phyloP scores from a whole-genome alignment of 1,140 invertebrate genomes.

The Portunus trituberculatus region DNA sequence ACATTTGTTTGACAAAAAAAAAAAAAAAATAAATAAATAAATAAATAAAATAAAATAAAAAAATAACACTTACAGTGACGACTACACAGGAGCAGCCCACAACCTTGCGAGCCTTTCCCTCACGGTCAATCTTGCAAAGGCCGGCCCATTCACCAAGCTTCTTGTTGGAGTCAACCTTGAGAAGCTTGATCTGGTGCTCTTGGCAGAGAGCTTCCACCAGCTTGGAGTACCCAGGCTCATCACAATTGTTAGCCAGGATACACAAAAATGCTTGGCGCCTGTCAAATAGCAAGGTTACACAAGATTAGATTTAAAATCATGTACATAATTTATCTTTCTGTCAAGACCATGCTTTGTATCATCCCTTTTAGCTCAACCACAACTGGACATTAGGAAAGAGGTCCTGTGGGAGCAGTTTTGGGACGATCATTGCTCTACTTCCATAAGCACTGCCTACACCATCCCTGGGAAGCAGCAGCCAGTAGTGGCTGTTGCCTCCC shows the following conservation, averaged over 20 bases:
- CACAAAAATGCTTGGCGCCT: conserved; percentile 95
- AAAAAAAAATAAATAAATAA: neutral
- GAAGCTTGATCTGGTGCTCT: conserved; percentile 97
- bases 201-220: conserved; percentile 99
- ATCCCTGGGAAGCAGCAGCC: conserved; percentile 53
- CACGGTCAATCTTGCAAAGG: conserved; percentile 99
- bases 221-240: conserved; percentile 98
- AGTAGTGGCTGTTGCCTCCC: conserved; percentile 45
- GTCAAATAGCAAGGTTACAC: conserved; percentile 81
- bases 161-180: conserved; percentile 99
- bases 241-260: conserved; percentile 98
- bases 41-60: no score
- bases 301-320: conserved; percentile 31
- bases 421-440: conserved; percentile 74
- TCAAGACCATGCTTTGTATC: conserved; percentile 51
- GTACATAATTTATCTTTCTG: neutral
- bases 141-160: conserved; percentile 99
- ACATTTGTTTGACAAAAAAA: no score
- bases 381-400: conserved; percentile 73
- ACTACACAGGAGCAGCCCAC: conserved; percentile 99
- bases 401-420: conserved; percentile 67
- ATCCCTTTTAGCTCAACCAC: conserved; percentile 71
- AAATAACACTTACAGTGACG: conserved; percentile 84
- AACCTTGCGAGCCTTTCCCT: conserved; percentile 99
- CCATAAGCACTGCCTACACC: conserved; percentile 68